These are phyloP conservation scores for Bergia sp. DNA, from an alignment of 92 coral and sea anemone genomes.

Conservation along the genomic window DNA sequence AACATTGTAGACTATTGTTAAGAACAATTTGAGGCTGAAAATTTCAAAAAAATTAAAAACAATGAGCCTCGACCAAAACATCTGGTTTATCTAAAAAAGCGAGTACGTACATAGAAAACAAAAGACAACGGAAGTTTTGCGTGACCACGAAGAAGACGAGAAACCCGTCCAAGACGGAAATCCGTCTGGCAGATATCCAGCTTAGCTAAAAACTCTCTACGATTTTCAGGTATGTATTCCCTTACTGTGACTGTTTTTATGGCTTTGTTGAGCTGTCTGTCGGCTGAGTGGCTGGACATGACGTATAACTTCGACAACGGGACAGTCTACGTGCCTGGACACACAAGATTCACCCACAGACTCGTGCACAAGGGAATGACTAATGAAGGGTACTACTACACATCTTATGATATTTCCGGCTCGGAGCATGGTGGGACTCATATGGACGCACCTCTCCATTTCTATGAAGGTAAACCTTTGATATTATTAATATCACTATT, in stretches of 20 bases:
- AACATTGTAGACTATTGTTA: too few species aligned
- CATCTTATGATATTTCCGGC: background rate
- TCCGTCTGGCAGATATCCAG: too few species aligned
- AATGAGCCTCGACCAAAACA: too few species aligned
- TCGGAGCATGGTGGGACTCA: conserved; percentile 44
- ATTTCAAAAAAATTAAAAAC: too few species aligned
- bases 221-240: background rate
- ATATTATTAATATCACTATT: too few species aligned
- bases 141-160: too few species aligned
- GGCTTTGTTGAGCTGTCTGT: background rate
- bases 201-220: too few species aligned
- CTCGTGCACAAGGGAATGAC: background rate
- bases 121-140: too few species aligned
- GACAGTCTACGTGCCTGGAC: conserved; percentile 11
- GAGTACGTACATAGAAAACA: too few species aligned
- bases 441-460: conserved; percentile 34
- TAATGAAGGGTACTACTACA: background rate
- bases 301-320: conserved; percentile 15
- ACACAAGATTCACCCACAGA: conserved; percentile 20
- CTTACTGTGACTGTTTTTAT: background rate
- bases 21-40: too few species aligned
- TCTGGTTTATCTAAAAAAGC: too few species aligned
- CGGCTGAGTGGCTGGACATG: conserved; percentile 31
- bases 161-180: too few species aligned
- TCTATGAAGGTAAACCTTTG: conserved; percentile 15